Conservation (phyloP, 2,797 vertebrate genomes). For the Apodemus agrarius region DNA sequence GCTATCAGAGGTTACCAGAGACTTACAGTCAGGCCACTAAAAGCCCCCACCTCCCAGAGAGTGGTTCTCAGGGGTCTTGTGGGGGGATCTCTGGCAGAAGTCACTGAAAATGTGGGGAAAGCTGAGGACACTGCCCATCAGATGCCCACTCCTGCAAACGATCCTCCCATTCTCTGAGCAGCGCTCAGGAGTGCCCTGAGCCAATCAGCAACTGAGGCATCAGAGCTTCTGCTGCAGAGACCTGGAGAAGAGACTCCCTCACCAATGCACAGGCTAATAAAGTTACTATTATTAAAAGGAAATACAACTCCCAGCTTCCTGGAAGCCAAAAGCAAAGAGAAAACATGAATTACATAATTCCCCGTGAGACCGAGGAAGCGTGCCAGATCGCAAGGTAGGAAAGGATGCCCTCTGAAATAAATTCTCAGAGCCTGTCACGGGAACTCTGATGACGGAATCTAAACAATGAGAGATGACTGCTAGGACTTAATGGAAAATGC, state of each 20-base stretch:
- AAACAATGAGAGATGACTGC: not conserved
- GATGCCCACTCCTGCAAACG: not conserved
- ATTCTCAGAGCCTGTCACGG: not conserved
- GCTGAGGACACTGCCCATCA: not conserved
- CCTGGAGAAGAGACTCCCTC: slow-evolving; percentile 35
- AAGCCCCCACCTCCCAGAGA: not conserved
- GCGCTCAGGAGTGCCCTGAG: not conserved
- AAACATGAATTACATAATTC: slow-evolving; percentile 39
- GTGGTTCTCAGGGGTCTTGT: not conserved
- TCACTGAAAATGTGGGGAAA: slow-evolving; percentile 15
- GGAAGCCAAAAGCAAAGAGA: slow-evolving; percentile 55
- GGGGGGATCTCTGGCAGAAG: not conserved
- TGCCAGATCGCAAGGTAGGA: slow-evolving; percentile 3
- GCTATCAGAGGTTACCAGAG: not conserved
- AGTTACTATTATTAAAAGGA: slow-evolving; percentile 66
- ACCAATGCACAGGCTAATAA: slow-evolving; percentile 50
- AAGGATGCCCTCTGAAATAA: slow-evolving; percentile 13
- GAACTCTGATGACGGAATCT: not conserved
- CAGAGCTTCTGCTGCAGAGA: slow-evolving; percentile 42
- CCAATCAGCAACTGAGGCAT: not conserved
- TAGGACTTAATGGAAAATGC: not conserved
- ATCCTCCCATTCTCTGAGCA: not conserved
- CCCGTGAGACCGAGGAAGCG: not conserved
- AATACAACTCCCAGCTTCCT: slow-evolving; percentile 43
- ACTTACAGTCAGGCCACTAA: slow-evolving; percentile 9